Conservation (phyloP, 2,888 invertebrate genomes). For the Drosophila subsilvestris region DNA sequence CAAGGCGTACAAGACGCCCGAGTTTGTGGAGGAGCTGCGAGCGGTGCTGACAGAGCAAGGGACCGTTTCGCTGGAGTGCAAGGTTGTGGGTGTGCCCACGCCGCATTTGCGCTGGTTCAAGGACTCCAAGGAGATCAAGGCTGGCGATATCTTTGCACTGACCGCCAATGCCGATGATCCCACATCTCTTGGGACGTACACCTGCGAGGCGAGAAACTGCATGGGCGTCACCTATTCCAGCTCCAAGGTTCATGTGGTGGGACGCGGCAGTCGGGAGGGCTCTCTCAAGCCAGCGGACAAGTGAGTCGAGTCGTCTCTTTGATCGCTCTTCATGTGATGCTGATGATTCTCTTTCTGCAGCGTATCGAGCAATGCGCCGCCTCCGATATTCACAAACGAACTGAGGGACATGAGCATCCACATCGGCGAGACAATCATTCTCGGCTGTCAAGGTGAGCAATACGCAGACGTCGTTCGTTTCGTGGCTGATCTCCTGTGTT, state of each 20-base stretch:
- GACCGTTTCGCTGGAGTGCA: constrained; percentile 95
- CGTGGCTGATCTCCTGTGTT: constrained; percentile 46
- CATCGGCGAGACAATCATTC: constrained; percentile 90
- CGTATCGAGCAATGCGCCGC: constrained; percentile 85
- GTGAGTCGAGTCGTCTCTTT: constrained; percentile 81
- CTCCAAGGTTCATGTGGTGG: constrained; percentile 92
- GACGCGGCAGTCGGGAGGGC: constrained; percentile 89
- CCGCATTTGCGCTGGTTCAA: constrained; percentile 91
- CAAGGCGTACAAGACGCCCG: constrained; percentile 94
- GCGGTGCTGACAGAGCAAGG: constrained; percentile 94
- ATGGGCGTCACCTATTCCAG: constrained; percentile 94
- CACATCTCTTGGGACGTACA: constrained; percentile 93
- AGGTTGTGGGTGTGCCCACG: constrained; percentile 95
- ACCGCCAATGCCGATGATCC: constrained; percentile 93
- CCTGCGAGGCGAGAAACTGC: constrained; percentile 94
- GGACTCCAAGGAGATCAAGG: constrained; percentile 94
- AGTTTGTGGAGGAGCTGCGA: constrained; percentile 93
- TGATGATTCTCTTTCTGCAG: constrained; percentile 50
- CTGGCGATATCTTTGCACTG: constrained; percentile 94
- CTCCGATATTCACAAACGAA: constrained; percentile 91
- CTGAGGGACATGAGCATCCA: constrained; percentile 90
- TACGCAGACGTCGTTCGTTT: constrained; percentile 20
- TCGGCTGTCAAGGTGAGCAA: constrained; percentile 89
- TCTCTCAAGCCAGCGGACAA: constrained; percentile 88
- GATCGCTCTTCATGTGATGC: neutral